Conservation (phyloP, 2,113 vertebrate genomes). For the Sebastes fasciatus region DNA sequence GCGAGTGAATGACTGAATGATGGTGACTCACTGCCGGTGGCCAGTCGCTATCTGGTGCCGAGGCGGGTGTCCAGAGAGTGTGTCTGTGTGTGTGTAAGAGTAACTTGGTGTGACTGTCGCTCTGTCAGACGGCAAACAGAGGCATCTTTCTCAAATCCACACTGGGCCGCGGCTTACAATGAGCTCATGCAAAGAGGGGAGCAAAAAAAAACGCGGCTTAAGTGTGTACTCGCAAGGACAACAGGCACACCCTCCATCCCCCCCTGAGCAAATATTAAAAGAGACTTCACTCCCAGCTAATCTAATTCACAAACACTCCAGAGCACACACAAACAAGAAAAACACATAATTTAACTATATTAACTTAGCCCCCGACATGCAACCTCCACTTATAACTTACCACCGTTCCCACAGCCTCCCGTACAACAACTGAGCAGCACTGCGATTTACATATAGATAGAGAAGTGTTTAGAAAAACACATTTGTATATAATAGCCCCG, state of each 20-base stretch:
- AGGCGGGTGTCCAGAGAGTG: conserved; percentile 69
- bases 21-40: conserved; percentile 78
- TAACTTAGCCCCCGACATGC: conserved; percentile 46
- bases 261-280: conserved; percentile 72
- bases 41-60: conserved; percentile 77
- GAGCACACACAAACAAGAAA: conserved; percentile 48
- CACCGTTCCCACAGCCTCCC: neutral
- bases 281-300: conserved; percentile 71
- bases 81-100: conserved; percentile 51
- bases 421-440: conserved; percentile 30
- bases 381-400: conserved; percentile 37
- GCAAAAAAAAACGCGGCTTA: conserved; percentile 64
- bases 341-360: conserved; percentile 54
- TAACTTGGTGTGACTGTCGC: conserved; percentile 71
- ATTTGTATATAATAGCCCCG: conserved; percentile 71
- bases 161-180: conserved; percentile 69
- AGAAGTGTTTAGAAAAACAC: conserved; percentile 65
- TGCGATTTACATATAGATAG: conserved; percentile 73
- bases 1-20: conserved; percentile 65
- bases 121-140: conserved; percentile 77
- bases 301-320: conserved; percentile 67
- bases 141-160: conserved; percentile 77
- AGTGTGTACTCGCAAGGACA: conserved; percentile 70
- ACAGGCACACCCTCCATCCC: conserved; percentile 65
- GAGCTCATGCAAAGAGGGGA: conserved; percentile 70